Evolutionary conservation across 2,888 invertebrate genomes (phyloP), one percentile per base, ranked within the genome.

Genomic region (Tenthredo notha): DNA sequence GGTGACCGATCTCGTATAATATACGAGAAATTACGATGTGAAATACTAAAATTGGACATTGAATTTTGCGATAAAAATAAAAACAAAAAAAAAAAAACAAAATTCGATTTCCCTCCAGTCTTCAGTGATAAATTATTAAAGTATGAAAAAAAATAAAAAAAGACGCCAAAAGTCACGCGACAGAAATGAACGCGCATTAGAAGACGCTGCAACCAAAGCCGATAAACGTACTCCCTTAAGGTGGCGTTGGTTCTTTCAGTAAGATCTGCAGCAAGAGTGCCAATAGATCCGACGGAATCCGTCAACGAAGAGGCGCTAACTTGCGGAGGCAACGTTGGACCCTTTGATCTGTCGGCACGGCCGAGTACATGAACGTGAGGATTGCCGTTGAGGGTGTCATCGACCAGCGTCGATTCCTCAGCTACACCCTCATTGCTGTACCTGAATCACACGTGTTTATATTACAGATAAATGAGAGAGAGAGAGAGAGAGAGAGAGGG

Each of bases 341-440:
- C 84, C 77, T 75, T 77, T 65, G 43, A 77, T 65, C 74, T 75
- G 74, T 84, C 84, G 54, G 50, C 47, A 33, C 72, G 72, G 74
- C 74, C 84, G 40, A 74, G 84, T 50, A 84, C 74, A 65, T 84
- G 77, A 77, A 61, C 65, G 84, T 84, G 91, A 88, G 92, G 90
- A 90, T 92, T 92, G 87, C 92, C 92, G 90, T 92, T 92, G 91
- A 92, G 92, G 90, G 90, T 92, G 90, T 92, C 92, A 90, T 92
- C 92, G 89, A 92, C 92, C 90, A 92, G 89, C 89, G 91, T 90
- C 89, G 92, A 92, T 88, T 92, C 92, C 86, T 88, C 88, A 87
- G 90, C 89, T 87, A 88, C 91, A 91, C 91, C 92, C 92, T 92
- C 92, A 89, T 90, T 90, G 91, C 91, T 90, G 91, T 91, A 92